Conservation (phyloP, 2,888 invertebrate species). For the Muschampia plurimacula region DNA sequence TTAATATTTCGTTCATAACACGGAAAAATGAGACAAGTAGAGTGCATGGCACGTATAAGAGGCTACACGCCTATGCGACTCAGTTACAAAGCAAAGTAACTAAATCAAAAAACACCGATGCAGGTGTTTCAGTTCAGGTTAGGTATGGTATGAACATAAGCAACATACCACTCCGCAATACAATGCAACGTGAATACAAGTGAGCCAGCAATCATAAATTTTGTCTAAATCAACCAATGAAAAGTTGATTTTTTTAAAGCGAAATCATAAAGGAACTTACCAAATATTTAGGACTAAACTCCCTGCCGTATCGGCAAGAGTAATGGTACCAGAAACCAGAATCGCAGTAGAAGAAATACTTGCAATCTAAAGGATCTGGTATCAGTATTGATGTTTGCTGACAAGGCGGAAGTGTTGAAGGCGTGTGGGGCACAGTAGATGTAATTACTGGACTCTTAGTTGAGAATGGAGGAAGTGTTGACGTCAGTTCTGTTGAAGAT, state of each 20-base stretch:
- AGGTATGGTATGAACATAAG: too few relatives aligned
- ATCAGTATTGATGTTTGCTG: neutral
- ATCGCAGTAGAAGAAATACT: slow-evolving; percentile 37
- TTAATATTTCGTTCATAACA: too few relatives aligned
- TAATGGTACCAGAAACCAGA: slow-evolving; percentile 33
- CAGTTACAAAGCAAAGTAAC: too few relatives aligned
- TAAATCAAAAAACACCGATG: too few relatives aligned
- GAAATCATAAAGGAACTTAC: slow-evolving; percentile 31
- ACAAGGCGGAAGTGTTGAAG: slow-evolving; percentile 26
- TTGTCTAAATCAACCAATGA: too few relatives aligned
- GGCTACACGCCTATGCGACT: too few relatives aligned
- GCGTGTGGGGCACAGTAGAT: neutral
- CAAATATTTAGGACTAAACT: slow-evolving; percentile 41
- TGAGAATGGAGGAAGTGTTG: neutral
- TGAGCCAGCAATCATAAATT: too few relatives aligned
- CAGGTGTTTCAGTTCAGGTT: too few relatives aligned
- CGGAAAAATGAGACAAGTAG: too few relatives aligned
- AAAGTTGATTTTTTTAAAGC: too few relatives aligned
- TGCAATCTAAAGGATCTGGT: slow-evolving; percentile 36
- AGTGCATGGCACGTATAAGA: too few relatives aligned
- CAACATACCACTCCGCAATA: neutral
- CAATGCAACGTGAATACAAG: neutral
- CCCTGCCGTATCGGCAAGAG: slow-evolving; percentile 40
- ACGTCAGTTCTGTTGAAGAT: neutral
- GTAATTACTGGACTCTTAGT: neutral